These are phyloP conservation scores for Chaetura pelagica DNA, from an alignment of 2,113 vertebrate species.

Conservation along the genomic window DNA sequence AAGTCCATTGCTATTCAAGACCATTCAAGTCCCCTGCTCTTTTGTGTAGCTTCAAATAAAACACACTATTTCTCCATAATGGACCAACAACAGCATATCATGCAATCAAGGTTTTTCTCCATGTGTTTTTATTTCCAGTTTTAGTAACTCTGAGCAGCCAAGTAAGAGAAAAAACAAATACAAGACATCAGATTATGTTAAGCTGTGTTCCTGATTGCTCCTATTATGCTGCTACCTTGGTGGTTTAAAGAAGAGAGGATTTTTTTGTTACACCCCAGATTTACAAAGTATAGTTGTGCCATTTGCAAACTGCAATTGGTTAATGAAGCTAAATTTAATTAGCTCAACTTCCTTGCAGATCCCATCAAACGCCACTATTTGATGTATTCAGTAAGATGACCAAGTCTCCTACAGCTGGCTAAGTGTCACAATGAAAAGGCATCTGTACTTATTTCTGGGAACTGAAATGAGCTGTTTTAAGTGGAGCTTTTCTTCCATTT, in stretches of 20 bases:
- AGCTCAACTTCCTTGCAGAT: constrained; percentile 69
- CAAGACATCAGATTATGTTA: neutral
- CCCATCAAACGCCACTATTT: constrained; percentile 72
- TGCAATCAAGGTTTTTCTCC: neutral
- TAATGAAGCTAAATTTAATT: constrained; percentile 82
- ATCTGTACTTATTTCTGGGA: constrained; percentile 78
- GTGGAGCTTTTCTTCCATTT: constrained; percentile 82
- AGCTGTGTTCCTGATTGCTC: constrained; percentile 27
- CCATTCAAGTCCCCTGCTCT: neutral
- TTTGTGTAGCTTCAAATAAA: neutral
- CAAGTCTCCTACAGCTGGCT: constrained; percentile 72
- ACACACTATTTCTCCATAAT: neutral
- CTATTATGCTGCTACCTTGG: constrained; percentile 18
- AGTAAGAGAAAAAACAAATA: neutral
- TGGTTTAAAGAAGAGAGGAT: constrained; percentile 48
- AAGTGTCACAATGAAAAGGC: constrained; percentile 79
- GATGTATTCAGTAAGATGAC: constrained; percentile 70
- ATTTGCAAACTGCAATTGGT: constrained; percentile 75
- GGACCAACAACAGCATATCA: neutral
- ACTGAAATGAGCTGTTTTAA: constrained; percentile 82
- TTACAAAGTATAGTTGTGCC: constrained; percentile 73
- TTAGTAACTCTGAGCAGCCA: neutral
- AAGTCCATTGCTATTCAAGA: too few species aligned
- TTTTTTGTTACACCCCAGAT: constrained; percentile 58
- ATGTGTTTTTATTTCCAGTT: neutral